Conservation (phyloP, 2,797 vertebrate genomes). For the Allobates femoralis region DNA sequence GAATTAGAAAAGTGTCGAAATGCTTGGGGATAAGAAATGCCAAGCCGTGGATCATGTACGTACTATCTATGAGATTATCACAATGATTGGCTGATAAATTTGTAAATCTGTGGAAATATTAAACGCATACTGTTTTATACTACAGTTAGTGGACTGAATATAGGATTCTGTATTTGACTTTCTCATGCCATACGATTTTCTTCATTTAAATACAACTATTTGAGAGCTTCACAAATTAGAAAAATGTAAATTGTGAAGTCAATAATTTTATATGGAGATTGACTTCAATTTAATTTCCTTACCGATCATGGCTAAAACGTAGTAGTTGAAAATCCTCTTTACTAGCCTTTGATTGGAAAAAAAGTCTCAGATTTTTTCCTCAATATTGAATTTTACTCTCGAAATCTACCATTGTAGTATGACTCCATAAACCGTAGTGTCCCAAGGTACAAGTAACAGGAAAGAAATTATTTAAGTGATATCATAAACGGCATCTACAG, state of each 20-base stretch:
- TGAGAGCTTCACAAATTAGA: neutral
- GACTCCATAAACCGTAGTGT: neutral
- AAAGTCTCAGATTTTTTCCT: no score
- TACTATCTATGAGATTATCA: neutral
- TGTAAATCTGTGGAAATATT: slow-evolving; percentile 30
- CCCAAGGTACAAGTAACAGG: neutral
- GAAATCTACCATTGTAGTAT: neutral
- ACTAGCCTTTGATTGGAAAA: neutral
- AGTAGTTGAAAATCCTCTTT: neutral
- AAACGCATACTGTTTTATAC: no score
- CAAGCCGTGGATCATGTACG: neutral
- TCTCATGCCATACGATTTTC: no score
- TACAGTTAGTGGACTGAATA: neutral
- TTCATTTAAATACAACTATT: neutral
- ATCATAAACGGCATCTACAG: neutral
- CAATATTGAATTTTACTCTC: neutral
- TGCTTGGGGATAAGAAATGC: neutral
- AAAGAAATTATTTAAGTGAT: neutral
- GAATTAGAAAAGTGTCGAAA: neutral
- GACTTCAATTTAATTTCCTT: neutral
- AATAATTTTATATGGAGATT: neutral
- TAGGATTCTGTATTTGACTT: neutral
- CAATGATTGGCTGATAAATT: slow-evolving; percentile 1
- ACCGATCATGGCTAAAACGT: neutral
- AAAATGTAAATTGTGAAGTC: neutral